Base-by-base conservation (phyloP, 2,113 vertebrate genomes). In the Cygnus buccinator region DNA sequence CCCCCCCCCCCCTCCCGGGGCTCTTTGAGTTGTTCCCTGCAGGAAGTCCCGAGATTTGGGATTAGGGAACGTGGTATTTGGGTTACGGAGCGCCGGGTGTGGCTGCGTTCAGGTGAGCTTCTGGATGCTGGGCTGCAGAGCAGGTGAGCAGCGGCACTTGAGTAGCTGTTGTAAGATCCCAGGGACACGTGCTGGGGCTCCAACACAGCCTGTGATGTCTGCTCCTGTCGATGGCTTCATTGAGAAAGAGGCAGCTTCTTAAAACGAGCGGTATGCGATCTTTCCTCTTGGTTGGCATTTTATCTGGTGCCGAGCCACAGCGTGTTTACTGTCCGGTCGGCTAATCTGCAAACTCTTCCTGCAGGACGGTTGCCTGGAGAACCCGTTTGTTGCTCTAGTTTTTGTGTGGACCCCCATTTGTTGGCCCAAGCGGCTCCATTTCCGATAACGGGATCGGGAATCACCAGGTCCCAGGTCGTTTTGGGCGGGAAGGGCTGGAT, bases 291-390 rank as follows among this genome's bases (percentile, higher is more conserved):
- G 87, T 26, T 85, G 84, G 90, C 0, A 0, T 54, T 93, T 44
- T 17, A 10, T 13, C 0, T 21, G 35, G 63, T 66, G 9, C 87
- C 54, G 77, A 89, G 23, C 65, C 3, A 0, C 10, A 10, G n/a
- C 0, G 2, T 26, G 46, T 35, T 57, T 28, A 2, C 13, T 61
- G 20, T 50, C 3, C 39, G 4, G 4, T 26, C 2, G 2, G 83
- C 79, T 93, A 68, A 94, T 77, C 31, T 74, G 54, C 57, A 2
- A 84, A 61, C 79, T 94, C 88, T 96, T 57, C 90, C 88, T 90
- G 91, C 92, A 92, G 92, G 77, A 19, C 19, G 28, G 29, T 89
- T 93, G 62, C 58, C 73, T 54, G 88, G 85, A 75, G 48, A 50
- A 52, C 68, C 55, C 28, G 43, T 68, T 77, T 82, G 70, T 83